A percentile compares a stretch with the other conserved stretches of the same genome.
Conservation (phyloP, 1,140 invertebrate genomes). For the Zaprionus kolodkinae region DNA sequence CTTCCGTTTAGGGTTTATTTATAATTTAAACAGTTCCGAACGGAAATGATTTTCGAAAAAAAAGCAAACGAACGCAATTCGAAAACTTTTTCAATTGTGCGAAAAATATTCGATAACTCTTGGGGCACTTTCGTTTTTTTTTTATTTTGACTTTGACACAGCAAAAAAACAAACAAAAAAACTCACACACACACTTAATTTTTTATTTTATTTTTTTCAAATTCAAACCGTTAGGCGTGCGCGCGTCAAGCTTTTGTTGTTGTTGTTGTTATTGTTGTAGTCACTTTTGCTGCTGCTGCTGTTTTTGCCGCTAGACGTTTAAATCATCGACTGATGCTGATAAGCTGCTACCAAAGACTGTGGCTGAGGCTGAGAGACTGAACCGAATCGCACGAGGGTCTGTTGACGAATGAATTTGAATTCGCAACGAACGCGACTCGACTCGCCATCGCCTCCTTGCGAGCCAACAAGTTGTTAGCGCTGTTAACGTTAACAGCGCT, state of each 20-base stretch:
- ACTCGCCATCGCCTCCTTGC: constrained; percentile 19
- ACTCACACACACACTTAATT: constrained; percentile 18
- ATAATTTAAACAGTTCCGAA: background rate
- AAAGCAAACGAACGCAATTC: background rate
- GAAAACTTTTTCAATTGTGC: constrained; percentile 22
- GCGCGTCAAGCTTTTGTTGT: constrained; percentile 19
- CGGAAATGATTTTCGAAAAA: background rate
- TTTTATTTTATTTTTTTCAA: constrained; percentile 37
- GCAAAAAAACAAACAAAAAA: constrained; percentile 31
- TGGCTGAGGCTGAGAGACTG: constrained; percentile 30
- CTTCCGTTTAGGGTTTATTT: background rate
- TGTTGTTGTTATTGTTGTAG: constrained; percentile 20
- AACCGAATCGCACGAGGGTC: constrained; percentile 73
- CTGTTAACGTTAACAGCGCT: constrained; percentile 7
- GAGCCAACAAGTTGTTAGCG: constrained; percentile 56
- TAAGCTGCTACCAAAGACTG: constrained; percentile 4
- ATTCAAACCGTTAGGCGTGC: constrained; percentile 46
- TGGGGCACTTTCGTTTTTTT: constrained; percentile 11
- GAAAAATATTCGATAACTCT: constrained; percentile 8
- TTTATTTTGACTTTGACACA: constrained; percentile 27
- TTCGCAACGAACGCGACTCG: constrained; percentile 36
- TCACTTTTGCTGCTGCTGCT: constrained; percentile 24
- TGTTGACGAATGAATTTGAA: constrained; percentile 71
- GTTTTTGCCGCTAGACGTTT: constrained; percentile 7
- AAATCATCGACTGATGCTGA: constrained; percentile 42